These are phyloP conservation scores for Acrossocheilus fasciatus DNA, from an alignment of 2,797 vertebrate species.

Conservation along the genomic window DNA sequence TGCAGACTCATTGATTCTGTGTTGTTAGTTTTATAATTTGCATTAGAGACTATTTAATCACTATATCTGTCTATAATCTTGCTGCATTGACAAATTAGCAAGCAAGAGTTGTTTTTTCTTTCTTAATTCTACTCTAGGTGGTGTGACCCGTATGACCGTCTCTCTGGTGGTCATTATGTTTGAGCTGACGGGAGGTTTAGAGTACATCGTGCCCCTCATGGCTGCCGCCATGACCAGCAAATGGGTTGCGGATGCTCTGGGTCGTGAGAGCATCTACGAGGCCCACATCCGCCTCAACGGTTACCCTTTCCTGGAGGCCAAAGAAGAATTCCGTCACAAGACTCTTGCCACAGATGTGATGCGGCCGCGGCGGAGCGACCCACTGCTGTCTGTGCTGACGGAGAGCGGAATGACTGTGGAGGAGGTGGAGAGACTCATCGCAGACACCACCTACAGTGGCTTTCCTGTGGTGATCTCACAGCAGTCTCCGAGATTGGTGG, in stretches of 20 bases:
- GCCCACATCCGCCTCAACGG: slow-evolving; percentile 96
- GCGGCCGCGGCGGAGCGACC: slow-evolving; percentile 87
- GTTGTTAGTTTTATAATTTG: not conserved
- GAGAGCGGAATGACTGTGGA: slow-evolving; percentile 92
- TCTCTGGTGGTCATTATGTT: slow-evolving; percentile 99
- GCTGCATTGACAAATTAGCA: not conserved
- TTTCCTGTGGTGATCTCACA: slow-evolving; percentile 85
- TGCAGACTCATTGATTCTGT: not conserved
- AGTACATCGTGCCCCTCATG: slow-evolving; percentile 99
- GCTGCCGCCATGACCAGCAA: slow-evolving; percentile 98
- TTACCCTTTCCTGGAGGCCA: slow-evolving; percentile 95
- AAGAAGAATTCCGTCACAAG: slow-evolving; percentile 95
- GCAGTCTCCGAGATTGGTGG: slow-evolving; percentile 83
- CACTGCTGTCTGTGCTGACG: slow-evolving; percentile 87
- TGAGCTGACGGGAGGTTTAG: slow-evolving; percentile 94
- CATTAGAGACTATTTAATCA: not conserved
- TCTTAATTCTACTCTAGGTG: slow-evolving; percentile 76
- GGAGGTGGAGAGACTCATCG: slow-evolving; percentile 82
- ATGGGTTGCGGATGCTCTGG: slow-evolving; percentile 95
- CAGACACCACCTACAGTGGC: slow-evolving; percentile 85
- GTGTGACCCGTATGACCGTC: slow-evolving; percentile 96
- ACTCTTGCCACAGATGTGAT: slow-evolving; percentile 95
- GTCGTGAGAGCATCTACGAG: slow-evolving; percentile 94
- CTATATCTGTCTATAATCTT: not conserved
- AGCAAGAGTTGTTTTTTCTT: not conserved